Conservation (phyloP, 2,888 invertebrate genomes). For the Sarcophaga variegata region DNA sequence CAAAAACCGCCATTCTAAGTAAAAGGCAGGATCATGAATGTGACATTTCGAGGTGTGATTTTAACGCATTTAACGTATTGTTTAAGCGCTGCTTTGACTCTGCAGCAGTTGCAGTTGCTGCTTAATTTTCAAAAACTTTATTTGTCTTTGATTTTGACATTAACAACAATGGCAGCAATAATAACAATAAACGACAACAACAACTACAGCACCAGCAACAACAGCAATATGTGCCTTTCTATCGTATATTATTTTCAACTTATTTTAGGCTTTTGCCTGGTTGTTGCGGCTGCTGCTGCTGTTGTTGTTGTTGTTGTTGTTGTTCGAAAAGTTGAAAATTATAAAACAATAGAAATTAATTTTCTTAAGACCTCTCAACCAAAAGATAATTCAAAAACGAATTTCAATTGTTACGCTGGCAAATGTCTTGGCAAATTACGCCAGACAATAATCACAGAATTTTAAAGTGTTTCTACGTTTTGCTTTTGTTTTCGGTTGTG, state of each 20-base stretch:
- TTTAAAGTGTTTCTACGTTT: not conserved
- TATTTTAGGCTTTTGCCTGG: not conserved
- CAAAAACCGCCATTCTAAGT: not conserved
- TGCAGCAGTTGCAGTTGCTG: not conserved
- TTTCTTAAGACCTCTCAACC: conserved; percentile 17
- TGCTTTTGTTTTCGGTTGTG: too few relatives aligned
- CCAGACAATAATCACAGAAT: not conserved
- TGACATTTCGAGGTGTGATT: conserved; percentile 67
- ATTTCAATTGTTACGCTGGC: not conserved
- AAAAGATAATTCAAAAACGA: not conserved
- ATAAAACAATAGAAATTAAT: conserved; percentile 46
- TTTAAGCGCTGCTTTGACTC: conserved; percentile 13
- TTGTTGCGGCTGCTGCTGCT: not conserved
- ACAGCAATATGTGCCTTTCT: not conserved
- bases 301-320: not conserved
- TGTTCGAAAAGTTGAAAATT: conserved; percentile 23
- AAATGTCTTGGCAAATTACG: not conserved
- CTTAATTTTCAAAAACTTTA: conserved; percentile 6
- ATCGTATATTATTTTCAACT: not conserved
- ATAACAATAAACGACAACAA: not conserved
- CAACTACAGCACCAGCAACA: not conserved
- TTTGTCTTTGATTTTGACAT: conserved; percentile 47
- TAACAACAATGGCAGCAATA: conserved; percentile 22
- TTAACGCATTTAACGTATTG: conserved; percentile 56
- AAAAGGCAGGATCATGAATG: conserved; percentile 45